Conservation (phyloP, 2,797 vertebrate genomes). For the Enteromius paludinosus region DNA sequence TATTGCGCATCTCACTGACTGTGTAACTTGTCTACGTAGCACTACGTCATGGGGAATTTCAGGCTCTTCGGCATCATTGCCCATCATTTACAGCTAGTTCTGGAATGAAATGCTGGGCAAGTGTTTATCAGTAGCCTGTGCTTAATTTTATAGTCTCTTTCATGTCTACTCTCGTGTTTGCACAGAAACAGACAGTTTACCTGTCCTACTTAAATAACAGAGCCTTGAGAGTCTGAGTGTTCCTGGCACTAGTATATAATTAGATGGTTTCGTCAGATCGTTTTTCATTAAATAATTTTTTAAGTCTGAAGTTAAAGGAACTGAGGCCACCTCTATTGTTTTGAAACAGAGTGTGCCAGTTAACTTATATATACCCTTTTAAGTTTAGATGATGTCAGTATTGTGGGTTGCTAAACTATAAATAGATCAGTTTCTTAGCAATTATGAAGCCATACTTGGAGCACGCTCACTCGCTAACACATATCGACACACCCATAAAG, state of each 20-base stretch:
- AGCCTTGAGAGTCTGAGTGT: constrained; percentile 10
- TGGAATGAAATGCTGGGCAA: constrained; percentile 31
- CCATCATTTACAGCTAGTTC: constrained; percentile 32
- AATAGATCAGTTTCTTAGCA: constrained; percentile 79
- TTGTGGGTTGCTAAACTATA: constrained; percentile 73
- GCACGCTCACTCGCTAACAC: constrained; percentile 62
- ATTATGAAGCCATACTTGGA: constrained; percentile 77
- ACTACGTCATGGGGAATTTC: constrained; percentile 32
- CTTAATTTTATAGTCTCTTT: constrained; percentile 38
- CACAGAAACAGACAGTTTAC: constrained; percentile 32
- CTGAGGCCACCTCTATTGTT: constrained; percentile 33
- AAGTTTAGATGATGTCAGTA: constrained; percentile 71
- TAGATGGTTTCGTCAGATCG: constrained; percentile 32
- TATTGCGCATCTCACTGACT: neutral
- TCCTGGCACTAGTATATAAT: constrained; percentile 32
- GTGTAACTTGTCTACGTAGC: constrained; percentile 20
- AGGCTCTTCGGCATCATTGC: constrained; percentile 13
- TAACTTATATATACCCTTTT: constrained; percentile 53
- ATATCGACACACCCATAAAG: constrained; percentile 69
- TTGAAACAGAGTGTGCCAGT: constrained; percentile 41
- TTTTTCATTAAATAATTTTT: constrained; percentile 36
- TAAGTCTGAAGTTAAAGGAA: constrained; percentile 37
- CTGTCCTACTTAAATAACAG: constrained; percentile 38
- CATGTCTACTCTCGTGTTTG: constrained; percentile 26
- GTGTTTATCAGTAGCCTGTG: constrained; percentile 38